Conservation (phyloP, 2,888 invertebrate species). For the Caenorhabditis macrosperma region DNA sequence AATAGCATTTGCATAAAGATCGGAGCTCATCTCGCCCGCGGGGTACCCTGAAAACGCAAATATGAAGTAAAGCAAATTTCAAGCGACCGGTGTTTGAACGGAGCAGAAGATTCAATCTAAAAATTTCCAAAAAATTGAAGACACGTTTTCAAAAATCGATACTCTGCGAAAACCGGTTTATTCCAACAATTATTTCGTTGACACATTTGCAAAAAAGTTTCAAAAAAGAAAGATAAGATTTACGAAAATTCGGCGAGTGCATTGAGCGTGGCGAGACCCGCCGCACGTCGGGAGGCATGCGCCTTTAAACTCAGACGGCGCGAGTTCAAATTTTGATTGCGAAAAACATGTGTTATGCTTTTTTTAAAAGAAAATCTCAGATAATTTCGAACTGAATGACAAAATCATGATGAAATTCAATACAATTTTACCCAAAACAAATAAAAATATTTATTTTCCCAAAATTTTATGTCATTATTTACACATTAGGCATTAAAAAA, state of each 20-base stretch:
- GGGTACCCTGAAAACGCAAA: conserved; percentile 49
- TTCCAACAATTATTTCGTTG: neutral
- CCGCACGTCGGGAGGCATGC: neutral
- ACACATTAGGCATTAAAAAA: too few relatives aligned
- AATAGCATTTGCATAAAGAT: conserved; percentile 59
- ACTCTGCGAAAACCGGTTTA: neutral
- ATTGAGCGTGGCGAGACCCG: conserved; percentile 30
- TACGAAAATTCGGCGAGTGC: conserved; percentile 1
- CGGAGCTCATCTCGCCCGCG: conserved; percentile 45
- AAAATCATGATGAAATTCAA: too few relatives aligned
- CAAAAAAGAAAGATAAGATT: conserved; percentile 10
- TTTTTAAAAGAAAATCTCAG: too few relatives aligned
- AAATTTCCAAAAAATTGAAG: conserved; percentile 1
- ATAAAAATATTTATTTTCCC: too few relatives aligned
- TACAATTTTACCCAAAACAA: too few relatives aligned
- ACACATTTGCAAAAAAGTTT: neutral
- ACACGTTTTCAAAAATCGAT: neutral
- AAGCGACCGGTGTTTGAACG: too few relatives aligned
- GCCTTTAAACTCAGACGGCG: conserved; percentile 33
- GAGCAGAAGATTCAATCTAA: too few relatives aligned
- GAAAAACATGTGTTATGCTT: too few relatives aligned
- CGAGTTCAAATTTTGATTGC: conserved; percentile 9
- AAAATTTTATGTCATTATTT: too few relatives aligned
- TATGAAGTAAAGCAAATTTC: neutral
- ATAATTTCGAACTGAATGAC: too few relatives aligned